Conservation (phyloP, 2,797 vertebrate species). For the Delichon dasypus region DNA sequence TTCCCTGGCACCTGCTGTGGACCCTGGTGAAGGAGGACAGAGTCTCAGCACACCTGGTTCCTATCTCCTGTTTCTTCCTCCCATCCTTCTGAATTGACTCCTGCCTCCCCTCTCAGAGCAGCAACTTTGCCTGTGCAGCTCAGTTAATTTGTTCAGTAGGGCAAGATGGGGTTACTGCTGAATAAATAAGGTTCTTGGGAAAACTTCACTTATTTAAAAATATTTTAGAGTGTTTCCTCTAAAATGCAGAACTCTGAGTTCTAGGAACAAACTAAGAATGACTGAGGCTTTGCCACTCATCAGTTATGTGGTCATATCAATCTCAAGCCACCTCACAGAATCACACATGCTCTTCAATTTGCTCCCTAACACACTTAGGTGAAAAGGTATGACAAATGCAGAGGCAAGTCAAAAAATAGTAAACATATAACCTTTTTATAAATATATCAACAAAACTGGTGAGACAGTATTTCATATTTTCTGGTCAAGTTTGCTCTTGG, state of each 20-base stretch:
- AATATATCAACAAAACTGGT: neutral
- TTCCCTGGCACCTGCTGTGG: neutral
- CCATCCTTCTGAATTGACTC: neutral
- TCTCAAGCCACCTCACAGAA: neutral
- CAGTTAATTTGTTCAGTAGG: neutral
- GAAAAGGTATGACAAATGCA: neutral
- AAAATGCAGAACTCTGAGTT: neutral
- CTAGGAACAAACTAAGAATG: neutral
- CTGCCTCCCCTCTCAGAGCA: neutral
- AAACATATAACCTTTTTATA: neutral
- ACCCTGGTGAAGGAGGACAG: neutral
- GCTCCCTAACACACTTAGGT: neutral
- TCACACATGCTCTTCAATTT: neutral
- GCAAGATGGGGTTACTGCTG: neutral
- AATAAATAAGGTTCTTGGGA: neutral
- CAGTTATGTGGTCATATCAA: neutral
- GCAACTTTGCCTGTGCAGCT: neutral
- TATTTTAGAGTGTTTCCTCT: neutral
- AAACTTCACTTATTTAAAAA: neutral
- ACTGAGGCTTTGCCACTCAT: neutral
- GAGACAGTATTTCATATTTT: neutral
- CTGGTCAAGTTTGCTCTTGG: neutral
- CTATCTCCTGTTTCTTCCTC: neutral
- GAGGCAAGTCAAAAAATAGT: neutral
- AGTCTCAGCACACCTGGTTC: neutral